A percentile compares a stretch with the other conserved stretches of the same genome.
Conservation (phyloP, 2,888 invertebrate species). For the Meteorus cinctellus region DNA sequence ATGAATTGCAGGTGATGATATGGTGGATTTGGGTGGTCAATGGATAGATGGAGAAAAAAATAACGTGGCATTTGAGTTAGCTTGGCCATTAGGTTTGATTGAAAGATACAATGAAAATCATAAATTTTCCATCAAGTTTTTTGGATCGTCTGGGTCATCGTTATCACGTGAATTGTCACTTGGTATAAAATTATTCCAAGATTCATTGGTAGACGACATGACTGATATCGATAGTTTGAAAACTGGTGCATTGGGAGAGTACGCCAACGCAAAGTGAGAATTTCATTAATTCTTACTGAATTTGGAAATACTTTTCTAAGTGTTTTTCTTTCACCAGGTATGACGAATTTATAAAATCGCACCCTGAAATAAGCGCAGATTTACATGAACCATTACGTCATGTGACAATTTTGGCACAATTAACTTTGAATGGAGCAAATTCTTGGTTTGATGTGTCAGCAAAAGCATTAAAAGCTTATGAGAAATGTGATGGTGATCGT, state of each 20-base stretch:
- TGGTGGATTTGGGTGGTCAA: constrained; percentile 62
- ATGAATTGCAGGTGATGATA: constrained; percentile 53
- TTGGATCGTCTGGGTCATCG: constrained; percentile 40
- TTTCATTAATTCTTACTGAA: constrained; percentile 6
- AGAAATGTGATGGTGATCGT: constrained; percentile 52
- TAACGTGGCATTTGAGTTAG: constrained; percentile 60
- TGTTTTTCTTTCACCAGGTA: constrained; percentile 45
- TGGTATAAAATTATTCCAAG: constrained; percentile 10
- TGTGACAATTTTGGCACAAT: constrained; percentile 46
- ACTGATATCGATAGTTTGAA: constrained; percentile 22
- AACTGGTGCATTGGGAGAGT: constrained; percentile 29
- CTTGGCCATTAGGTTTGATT: constrained; percentile 57
- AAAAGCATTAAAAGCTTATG: constrained; percentile 24
- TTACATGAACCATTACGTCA: constrained; percentile 45
- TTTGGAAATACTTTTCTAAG: constrained; percentile 16
- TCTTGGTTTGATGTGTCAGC: constrained; percentile 50
- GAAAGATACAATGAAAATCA: constrained; percentile 50
- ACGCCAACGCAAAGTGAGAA: constrained; percentile 64
- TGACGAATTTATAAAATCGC: constrained; percentile 46
- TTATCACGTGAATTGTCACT: constrained; percentile 23
- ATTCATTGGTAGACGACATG: constrained; percentile 3
- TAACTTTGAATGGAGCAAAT: constrained; percentile 45
- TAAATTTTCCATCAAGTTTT: constrained; percentile 22
- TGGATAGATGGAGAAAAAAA: constrained; percentile 63
- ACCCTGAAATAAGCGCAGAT: constrained; percentile 47